Conservation (phyloP, 1,140 invertebrate genomes). For the Metopolophium dirhodum region DNA sequence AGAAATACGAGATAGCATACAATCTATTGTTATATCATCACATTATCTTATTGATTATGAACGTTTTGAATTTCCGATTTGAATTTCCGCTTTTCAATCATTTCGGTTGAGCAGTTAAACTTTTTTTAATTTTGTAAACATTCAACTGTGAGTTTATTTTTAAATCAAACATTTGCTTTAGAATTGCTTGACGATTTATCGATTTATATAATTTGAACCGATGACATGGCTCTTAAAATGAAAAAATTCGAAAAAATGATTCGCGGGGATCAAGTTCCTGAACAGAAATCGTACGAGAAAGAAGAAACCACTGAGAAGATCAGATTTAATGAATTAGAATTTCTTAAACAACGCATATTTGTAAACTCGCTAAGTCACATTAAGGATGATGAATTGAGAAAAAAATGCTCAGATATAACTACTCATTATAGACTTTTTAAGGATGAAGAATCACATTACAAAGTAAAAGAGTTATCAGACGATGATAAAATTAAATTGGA, state of each 20-base stretch:
- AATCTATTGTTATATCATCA: not conserved
- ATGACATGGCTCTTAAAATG: not conserved
- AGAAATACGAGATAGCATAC: not conserved
- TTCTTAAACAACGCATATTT: slow-evolving; percentile 17
- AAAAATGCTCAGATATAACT: slow-evolving; percentile 23
- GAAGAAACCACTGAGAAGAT: not conserved
- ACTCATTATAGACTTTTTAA: slow-evolving; percentile 40
- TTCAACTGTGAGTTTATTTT: not conserved
- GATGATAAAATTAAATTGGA: slow-evolving; percentile 30
- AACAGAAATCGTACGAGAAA: not conserved
- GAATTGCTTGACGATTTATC: not conserved
- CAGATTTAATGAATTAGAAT: not conserved
- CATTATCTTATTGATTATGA: not conserved
- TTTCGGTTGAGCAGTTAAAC: not conserved
- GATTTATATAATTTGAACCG: not conserved
- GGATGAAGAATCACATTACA: not conserved
- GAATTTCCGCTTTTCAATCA: not conserved
- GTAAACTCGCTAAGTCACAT: slow-evolving; percentile 28
- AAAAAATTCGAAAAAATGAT: slow-evolving; percentile 46
- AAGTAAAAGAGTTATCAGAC: not conserved
- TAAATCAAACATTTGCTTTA: not conserved
- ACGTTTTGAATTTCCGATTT: not conserved
- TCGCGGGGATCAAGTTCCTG: not conserved
- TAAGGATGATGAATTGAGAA: not conserved
- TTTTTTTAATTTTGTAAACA: not conserved